Base-by-base conservation (phyloP, 2,888 invertebrate species). In the Volucella zonaria region DNA sequence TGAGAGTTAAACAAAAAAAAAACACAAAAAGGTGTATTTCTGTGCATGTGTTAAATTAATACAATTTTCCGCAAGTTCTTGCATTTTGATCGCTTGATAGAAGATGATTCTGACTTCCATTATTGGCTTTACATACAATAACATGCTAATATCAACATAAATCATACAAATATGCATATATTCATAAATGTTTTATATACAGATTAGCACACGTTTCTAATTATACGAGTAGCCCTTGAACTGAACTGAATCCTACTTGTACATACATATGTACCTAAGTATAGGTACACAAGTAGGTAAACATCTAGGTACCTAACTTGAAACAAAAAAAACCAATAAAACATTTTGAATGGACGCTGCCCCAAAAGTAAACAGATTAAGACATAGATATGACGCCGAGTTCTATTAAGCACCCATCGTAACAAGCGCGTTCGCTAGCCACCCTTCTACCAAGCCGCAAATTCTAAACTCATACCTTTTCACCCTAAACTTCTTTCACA, bases 341-440 rank as follows among this genome's bases (percentile, higher is more conserved):
- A 43, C 71, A 59, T 18, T 14, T 40, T 79, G 78, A 71, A 79
- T 79, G 71, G 71, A 79, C 71, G 31, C 58, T 64, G 64, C 71
- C 64, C 78, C 58, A n/a, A 79, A 73, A 79, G 71, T 79, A 79
- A 79, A 79, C 78, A 79, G 78, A 79, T 79, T 79, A 79, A 23
- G 78, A 64, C 51, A 79, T 71, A 58, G 78, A 79, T 79, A 79
- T 59, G 71, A 79, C 64, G 64, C 43, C 42, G 61, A 47, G 38
- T 49, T 38, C 43, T 54, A 40, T 38, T 61, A 31, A 61, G 54
- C 77, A 56, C 70, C 78, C 78, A 71, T 78, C 56, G 61, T 70
- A 49, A 40, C 40, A 42, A 52, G 54, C 62, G 38, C 58, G 23
- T 61, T 64, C 78, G 73, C 73, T 31, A 31, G 31, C 4, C 31